phyloP scores from a whole-genome alignment of 2,113 vertebrate genomes.

The Gracilinanus agilis region DNA sequence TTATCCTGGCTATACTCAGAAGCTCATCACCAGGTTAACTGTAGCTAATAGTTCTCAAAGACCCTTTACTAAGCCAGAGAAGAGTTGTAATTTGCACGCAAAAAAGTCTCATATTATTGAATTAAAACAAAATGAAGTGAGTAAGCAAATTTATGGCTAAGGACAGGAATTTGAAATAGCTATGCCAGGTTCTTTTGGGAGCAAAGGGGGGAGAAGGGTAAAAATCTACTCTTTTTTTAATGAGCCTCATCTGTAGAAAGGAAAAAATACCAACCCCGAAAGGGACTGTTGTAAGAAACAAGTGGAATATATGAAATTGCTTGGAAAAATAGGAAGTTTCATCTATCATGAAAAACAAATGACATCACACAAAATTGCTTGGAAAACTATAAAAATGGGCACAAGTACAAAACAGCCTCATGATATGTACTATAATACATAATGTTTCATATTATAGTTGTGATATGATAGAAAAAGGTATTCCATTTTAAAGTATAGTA shows the following conservation, averaged over 20 bases:
- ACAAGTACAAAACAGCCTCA: background rate
- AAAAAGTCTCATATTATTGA: background rate
- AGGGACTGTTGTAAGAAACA: background rate
- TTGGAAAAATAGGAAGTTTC: too few relatives aligned
- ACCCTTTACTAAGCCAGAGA: background rate
- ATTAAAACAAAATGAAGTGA: background rate
- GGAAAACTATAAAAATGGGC: background rate
- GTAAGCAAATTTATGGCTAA: background rate
- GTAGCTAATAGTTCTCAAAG: background rate
- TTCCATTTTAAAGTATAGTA: background rate
- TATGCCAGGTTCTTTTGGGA: constrained; percentile 33
- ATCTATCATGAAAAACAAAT: too few relatives aligned
- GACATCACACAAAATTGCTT: background rate
- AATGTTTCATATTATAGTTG: background rate
- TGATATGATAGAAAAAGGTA: background rate
- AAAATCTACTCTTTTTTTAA: background rate
- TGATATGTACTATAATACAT: background rate
- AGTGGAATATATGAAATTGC: background rate
- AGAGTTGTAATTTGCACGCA: background rate
- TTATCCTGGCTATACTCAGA: background rate
- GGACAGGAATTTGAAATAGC: background rate
- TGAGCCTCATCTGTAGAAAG: background rate
- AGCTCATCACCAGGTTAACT: background rate
- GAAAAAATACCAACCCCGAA: background rate
- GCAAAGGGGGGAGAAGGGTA: background rate